These are phyloP conservation scores for Eretmochelys imbricata DNA, from an alignment of 2,113 vertebrate genomes.

Conservation along the genomic window DNA sequence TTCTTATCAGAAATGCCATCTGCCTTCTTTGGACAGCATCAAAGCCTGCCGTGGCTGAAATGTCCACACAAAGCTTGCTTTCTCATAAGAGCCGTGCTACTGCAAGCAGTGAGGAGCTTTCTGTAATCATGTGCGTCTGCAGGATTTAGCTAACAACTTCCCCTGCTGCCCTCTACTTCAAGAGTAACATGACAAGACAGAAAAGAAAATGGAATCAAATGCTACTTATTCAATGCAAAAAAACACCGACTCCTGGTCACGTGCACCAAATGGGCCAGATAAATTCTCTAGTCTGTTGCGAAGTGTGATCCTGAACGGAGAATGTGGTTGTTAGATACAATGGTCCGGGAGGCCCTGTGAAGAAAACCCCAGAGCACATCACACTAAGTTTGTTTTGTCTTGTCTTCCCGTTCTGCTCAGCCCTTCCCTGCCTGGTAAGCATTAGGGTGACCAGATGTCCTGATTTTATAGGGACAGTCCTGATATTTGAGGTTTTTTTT, in stretches of 20 bases:
- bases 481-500: too few relatives aligned
- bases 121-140: conserved; percentile 32
- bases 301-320: conserved; percentile 66
- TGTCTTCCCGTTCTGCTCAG: neutral
- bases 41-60: neutral
- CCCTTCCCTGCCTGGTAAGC: neutral
- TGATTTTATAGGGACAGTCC: too few relatives aligned
- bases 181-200: conserved; percentile 65
- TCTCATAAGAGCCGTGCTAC: neutral
- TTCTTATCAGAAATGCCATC: rapidly evolving
- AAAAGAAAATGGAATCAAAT: conserved; percentile 71
- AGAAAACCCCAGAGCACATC: conserved; percentile 30
- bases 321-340: conserved; percentile 39
- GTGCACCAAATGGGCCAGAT: conserved; percentile 54
- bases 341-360: neutral
- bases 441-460: too few relatives aligned
- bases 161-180: conserved; percentile 6
- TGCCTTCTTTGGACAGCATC: neutral
- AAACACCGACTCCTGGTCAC: conserved; percentile 14
- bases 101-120: neutral
- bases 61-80: neutral
- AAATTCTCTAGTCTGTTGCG: conserved; percentile 59
- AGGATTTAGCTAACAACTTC: conserved; percentile 46
- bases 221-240: conserved; percentile 48
- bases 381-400: neutral